These are phyloP conservation scores for Tetragnatha montana DNA, from an alignment of 2,888 invertebrate genomes.

Conservation along the genomic window DNA sequence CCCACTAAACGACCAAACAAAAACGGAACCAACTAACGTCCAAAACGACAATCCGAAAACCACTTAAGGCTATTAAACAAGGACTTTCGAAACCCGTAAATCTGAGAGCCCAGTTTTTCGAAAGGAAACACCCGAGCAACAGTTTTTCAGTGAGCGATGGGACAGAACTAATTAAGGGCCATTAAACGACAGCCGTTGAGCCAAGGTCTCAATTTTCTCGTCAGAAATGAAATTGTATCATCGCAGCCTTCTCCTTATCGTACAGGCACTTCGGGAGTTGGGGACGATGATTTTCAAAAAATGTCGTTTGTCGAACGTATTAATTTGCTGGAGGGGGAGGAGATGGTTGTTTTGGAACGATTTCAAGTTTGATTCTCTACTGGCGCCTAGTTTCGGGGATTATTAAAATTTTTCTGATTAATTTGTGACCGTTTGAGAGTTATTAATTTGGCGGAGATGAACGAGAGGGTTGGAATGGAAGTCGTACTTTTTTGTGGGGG, in stretches of 20 bases:
- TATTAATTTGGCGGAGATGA: no score
- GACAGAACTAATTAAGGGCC: conserved; percentile 20
- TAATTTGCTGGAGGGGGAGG: neutral
- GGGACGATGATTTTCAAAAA: neutral
- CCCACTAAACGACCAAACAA: no score
- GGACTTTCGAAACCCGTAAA: neutral
- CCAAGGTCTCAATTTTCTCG: conserved; percentile 48
- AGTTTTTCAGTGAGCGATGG: neutral
- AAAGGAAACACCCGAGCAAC: neutral
- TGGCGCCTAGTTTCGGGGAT: no score
- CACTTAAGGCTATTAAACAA: neutral
- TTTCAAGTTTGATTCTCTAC: no score
- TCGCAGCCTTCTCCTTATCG: neutral
- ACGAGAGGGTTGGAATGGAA: no score
- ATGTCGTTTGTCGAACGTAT: neutral
- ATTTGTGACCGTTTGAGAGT: no score
- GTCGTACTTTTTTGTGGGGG: no score
- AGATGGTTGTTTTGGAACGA: no score
- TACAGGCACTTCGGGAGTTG: neutral
- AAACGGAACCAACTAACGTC: no score
- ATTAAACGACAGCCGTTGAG: conserved; percentile 3
- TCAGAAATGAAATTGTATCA: conserved; percentile 38
- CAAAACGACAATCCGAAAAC: no score
- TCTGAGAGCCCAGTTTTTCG: neutral
- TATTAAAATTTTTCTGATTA: no score